phyloP scores from a whole-genome alignment of 2,113 vertebrate species.

The Mugil cephalus region DNA sequence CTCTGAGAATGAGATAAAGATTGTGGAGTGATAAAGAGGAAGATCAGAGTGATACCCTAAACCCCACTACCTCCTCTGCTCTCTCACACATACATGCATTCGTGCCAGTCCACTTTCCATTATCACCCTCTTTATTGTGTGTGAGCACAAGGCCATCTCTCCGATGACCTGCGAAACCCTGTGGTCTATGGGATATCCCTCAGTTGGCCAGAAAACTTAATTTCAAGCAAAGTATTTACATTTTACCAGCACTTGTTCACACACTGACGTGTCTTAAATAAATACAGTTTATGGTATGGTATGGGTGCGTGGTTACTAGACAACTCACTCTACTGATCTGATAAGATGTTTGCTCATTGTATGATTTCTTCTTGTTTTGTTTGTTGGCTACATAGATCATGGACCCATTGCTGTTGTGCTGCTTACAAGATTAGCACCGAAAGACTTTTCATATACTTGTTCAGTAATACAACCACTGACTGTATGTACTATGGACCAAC shows the following conservation, averaged over 20 bases:
- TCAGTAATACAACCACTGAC: too few species aligned
- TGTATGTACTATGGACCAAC: too few species aligned
- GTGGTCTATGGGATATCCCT: neutral
- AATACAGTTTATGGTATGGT: neutral
- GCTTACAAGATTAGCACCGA: too few species aligned
- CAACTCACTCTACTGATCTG: neutral
- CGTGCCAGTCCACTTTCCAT: neutral
- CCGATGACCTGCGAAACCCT: neutral
- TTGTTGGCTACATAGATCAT: too few species aligned
- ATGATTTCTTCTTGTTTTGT: too few species aligned
- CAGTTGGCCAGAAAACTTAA: neutral
- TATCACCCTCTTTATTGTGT: neutral
- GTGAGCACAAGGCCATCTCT: neutral
- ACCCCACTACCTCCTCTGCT: neutral
- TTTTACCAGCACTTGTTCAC: neutral
- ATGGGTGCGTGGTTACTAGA: neutral
- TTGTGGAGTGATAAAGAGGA: slow-evolving; percentile 37
- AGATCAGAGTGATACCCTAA: slow-evolving; percentile 23
- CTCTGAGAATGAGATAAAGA: slow-evolving; percentile 26
- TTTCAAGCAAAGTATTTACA: slow-evolving; percentile 1
- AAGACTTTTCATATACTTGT: too few species aligned
- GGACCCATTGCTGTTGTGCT: too few species aligned
- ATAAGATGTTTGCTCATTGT: too few species aligned
- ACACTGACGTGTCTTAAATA: too few species aligned
- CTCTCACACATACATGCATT: neutral